These are phyloP conservation scores for Enteromius mattozi DNA, from an alignment of 2,797 vertebrate species.

Conservation along the genomic window DNA sequence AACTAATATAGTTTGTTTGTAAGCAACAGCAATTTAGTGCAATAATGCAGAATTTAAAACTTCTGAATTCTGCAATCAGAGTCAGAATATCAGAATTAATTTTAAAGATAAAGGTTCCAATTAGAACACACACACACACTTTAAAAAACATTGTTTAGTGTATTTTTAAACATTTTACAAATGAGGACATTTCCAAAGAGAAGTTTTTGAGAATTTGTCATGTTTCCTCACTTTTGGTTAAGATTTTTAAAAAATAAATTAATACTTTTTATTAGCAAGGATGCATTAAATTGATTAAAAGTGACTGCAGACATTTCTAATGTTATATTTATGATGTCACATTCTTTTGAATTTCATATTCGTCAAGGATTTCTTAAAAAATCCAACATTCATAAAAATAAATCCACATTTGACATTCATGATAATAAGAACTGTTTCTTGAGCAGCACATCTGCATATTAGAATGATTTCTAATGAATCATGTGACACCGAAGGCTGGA, in stretches of 20 bases:
- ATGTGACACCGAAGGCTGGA: neutral
- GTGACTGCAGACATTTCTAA: no score
- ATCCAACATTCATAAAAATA: neutral
- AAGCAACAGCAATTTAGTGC: neutral
- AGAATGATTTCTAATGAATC: neutral
- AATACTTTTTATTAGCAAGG: neutral
- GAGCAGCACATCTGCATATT: neutral
- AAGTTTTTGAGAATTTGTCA: no score
- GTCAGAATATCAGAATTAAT: neutral
- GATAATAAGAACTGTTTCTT: neutral
- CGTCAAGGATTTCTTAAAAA: neutral
- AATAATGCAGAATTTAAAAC: no score
- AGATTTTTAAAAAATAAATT: neutral
- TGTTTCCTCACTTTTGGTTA: no score
- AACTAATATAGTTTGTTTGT: neutral
- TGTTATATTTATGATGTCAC: neutral
- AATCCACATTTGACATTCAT: neutral
- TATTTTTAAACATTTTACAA: no score
- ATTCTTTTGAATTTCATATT: neutral
- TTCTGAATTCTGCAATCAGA: slow-evolving; percentile 7
- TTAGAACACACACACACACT: neutral
- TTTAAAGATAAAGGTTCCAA: neutral
- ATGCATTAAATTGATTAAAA: neutral
- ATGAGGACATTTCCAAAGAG: no score
- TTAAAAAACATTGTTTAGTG: no score